A percentile compares a stretch with the other conserved stretches of the same genome.
Conservation (phyloP, 2,888 invertebrate genomes). For the Crepidodera aurea region DNA sequence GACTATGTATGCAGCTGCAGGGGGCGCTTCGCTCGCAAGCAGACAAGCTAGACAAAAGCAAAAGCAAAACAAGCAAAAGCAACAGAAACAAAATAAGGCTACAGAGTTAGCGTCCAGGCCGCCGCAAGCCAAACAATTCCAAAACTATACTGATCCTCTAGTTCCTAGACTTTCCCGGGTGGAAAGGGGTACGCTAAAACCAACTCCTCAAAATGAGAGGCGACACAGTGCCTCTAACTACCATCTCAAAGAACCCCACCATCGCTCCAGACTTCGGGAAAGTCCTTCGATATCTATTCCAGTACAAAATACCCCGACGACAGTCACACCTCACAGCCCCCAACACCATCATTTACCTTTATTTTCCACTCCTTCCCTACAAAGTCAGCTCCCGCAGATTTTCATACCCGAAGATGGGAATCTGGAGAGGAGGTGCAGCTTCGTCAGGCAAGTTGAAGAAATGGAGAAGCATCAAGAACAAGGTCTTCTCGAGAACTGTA, state of each 20-base stretch:
- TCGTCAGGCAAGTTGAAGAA: slow-evolving; percentile 63
- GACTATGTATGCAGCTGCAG: slow-evolving; percentile 87
- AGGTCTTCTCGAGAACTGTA: slow-evolving; percentile 57
- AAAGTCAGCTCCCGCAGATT: slow-evolving; percentile 66
- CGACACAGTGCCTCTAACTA: slow-evolving; percentile 59
- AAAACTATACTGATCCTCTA: slow-evolving; percentile 64
- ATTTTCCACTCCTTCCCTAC: slow-evolving; percentile 57
- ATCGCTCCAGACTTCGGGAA: slow-evolving; percentile 56
- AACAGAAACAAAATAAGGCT: slow-evolving; percentile 64
- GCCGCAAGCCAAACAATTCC: slow-evolving; percentile 64
- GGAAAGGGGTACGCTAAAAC: slow-evolving; percentile 60
- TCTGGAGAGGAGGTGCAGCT: slow-evolving; percentile 62
- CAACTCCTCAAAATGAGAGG: slow-evolving; percentile 54
- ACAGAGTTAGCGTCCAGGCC: slow-evolving; percentile 55
- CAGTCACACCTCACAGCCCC: slow-evolving; percentile 47
- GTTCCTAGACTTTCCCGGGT: slow-evolving; percentile 65
- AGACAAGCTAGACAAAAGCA: slow-evolving; percentile 74
- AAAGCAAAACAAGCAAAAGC: slow-evolving; percentile 62
- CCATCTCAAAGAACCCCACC: slow-evolving; percentile 52
- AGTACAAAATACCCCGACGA: slow-evolving; percentile 44
- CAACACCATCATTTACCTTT: slow-evolving; percentile 49
- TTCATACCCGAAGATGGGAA: slow-evolving; percentile 62
- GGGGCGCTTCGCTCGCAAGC: slow-evolving; percentile 86
- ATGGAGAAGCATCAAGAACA: slow-evolving; percentile 57
- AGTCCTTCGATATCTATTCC: slow-evolving; percentile 64